Evolutionary conservation across 2,113 vertebrate genomes (phyloP), one percentile per base, ranked within the genome.

Genomic region (Copsychus sechellarum): DNA sequence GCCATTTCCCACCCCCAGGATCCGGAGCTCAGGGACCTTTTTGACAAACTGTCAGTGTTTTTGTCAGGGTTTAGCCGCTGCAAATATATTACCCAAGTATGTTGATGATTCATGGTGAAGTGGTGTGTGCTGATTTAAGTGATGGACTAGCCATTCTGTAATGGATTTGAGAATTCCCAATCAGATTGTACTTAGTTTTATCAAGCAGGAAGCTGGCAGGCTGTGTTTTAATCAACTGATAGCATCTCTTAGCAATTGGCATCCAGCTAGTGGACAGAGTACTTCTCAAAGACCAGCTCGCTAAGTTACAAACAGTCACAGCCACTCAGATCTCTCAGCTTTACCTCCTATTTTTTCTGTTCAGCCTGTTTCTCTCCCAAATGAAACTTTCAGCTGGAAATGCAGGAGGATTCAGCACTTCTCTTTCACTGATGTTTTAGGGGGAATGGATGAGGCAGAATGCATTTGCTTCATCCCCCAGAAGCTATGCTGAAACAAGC

Each of bases 151-250:
- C 71, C 93, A 54, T 96, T 92, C 94, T 34, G 69, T 97, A 95
- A 96, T 94, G 94, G 88, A 83, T 93, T 86, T 92, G 82, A 95
- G 93, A 85, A 91, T 93, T 84, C 86, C 87, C 96, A 71, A 50
- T 96, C 92, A 93, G 92, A 81, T 71, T 73, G 93, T 70, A 47
- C 70, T 95, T 93, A 88, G 92, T 95, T 96, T 97, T 97, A 97
- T 97, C 97, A 96, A 93, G 92, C 86, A 97, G 91, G 89, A 96
- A 96, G 96, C 97, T 97, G 98, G 96, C 97, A 92, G 96, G 66
- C 97, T 93, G 89, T 96, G 97, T 97, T 98, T 98, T 98, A 97
- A 98, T 98, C 98, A 98, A 97, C 96, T 98, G 98, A 98, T 98
- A 97, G 95, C 97, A 98, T 98, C 97, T 1, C 90, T 96, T 90